Base-by-base conservation (phyloP, 2,888 invertebrate species). In the Drosophila anceps region DNA sequence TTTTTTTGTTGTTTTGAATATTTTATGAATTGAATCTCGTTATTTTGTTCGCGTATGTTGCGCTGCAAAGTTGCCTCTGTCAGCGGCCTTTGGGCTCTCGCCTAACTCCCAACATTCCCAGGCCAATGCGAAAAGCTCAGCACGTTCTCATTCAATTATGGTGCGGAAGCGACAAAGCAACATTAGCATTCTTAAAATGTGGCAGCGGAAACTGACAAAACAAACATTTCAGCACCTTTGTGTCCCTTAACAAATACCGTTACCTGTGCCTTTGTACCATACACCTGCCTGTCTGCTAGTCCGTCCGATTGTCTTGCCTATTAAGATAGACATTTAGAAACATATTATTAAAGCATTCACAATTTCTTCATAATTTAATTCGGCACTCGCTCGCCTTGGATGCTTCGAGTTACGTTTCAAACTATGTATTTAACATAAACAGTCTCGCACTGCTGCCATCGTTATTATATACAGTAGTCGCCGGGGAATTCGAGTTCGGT, bases 11-110 rank as follows among this genome's bases (percentile, higher is more conserved):
- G 51, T 57, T 73, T 73, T 89, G 75, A 89, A 89, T 89, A 84
- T 84, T 89, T 89, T 81, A 84, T 84, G 89, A 85, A 84, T 89
- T 89, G 88, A 87, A 85, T 85, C 89, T 87, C 88, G 84, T 84
- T 89, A 89, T 85, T 84, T 85, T 77, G 79, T 82, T 79, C 90
- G 84, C 84, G 84, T 89, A 85, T 85, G 88, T 81, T 89, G 77
- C 77, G 87, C 70, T 84, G 73, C 89, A 84, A 81, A 84, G 73
- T 73, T 84, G 68, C 57, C 58, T 54, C 73, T 62, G 68, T n/a
- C 27, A 46, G 69, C 10, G 51, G 53, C 69, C 69, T 48, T 61
- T 37, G 35, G 61, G 54, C 62, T 33, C 41, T 5, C 63, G 35
- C 33, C n/a, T 39, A 29, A 13, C 43, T 27, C 44, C 58, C 48